Evolutionary conservation across 2,797 vertebrate species (phyloP).

Genomic region (Eulemur albifrons): DNA sequence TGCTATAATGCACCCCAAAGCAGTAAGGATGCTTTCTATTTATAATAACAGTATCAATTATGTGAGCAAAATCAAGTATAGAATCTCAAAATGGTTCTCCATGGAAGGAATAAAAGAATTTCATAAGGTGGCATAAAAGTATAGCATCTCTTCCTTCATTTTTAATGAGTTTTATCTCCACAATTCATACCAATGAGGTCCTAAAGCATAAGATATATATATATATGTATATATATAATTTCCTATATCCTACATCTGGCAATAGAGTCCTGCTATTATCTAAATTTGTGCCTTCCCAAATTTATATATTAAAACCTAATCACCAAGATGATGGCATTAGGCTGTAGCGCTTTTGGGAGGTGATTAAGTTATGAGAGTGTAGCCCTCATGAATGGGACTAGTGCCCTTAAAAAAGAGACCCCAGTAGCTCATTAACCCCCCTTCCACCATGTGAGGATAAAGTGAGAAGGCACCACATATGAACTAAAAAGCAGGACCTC

Average conservation of each 20-base stretch:
- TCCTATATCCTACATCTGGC: not conserved
- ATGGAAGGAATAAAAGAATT: not conserved
- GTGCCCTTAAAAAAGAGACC: not conserved
- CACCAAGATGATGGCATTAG: not conserved
- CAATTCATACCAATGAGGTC: not conserved
- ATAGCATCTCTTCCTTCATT: not conserved
- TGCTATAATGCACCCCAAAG: not conserved
- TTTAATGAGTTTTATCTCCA: not conserved
- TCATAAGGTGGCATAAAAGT: not conserved
- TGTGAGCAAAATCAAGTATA: not conserved
- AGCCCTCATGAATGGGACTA: not conserved
- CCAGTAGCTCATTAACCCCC: too few relatives aligned
- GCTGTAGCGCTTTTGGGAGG: not conserved
- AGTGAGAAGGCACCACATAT: not conserved
- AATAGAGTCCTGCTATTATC: not conserved
- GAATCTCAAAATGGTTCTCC: not conserved
- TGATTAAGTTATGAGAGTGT: not conserved
- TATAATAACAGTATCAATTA: not conserved
- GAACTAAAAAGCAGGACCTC: not conserved
- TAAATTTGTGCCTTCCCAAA: not conserved
- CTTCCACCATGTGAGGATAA: not conserved
- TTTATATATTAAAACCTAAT: not conserved
- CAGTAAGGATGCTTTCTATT: not conserved
- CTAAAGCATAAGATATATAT: not conserved
- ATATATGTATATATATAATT: too few relatives aligned